Base-by-base conservation (phyloP, 2,888 invertebrate genomes). In the Latheticus oryzae region DNA sequence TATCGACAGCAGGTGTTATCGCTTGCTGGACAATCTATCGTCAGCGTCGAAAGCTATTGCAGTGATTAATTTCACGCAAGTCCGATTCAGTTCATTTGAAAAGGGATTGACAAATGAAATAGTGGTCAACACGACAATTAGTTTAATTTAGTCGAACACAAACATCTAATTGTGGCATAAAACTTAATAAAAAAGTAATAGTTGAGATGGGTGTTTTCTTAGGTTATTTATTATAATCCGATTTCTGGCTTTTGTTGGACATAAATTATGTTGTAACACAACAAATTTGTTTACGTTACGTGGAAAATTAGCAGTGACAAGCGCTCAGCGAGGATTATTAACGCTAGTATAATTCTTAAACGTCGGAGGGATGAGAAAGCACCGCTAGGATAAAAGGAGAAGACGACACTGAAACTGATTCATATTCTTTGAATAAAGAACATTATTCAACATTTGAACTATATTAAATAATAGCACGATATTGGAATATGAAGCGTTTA, bases 91-190 rank as follows among this genome's bases (percentile, higher is more conserved):
- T 60, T 63, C 60, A 63, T 61, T 63, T 55, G 43, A 47, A 63
- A 58, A 58, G 60, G 60, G 50, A 56, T 61, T 63, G 63, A 63
- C 61, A 61, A 63, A 63, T 63, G 63, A 61, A 63, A 63, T 61
- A 52, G 61, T 60, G 63, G 63, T 61, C 61, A 55, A 58, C 51
- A 40, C 47, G 51, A 60, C 61, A 63, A 63, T 63, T 61, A 63
- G 63, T 63, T 63, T 61, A 60, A 63, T 63, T 61, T 60, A 59
- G n/a, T n/a, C n/a, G n/a, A n/a, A n/a, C n/a, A n/a, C n/a, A n/a
- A n/a, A n/a, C n/a, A 24, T 24, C 9, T 24, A 9, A 24, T 21
- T 21, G 23, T 21, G 23, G 23, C 23, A 7, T 21, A 5, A 21
- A 21, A 1, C 23, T 21, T 21, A 21, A 21, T n/a, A 5, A 21